Percentiles rank a stretch among this genome's conserved stretches.
Evolutionary conservation across 2,113 vertebrate genomes (phyloP).

Genomic region (Proteles cristata): DNA sequence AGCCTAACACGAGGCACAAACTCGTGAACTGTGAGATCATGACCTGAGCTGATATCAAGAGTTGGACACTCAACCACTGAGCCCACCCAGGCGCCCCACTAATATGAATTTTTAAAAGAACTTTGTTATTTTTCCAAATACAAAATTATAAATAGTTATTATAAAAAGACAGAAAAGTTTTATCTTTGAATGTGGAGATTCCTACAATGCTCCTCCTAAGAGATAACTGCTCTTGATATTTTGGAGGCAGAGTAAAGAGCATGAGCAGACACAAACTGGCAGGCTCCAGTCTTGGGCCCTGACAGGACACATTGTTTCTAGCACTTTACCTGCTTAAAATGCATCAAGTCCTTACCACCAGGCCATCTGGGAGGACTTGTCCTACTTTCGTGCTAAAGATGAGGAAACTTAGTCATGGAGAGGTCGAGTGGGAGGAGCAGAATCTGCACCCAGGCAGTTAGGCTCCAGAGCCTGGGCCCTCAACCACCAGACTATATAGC

Average conservation of each 20-base stretch:
- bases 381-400: not conserved
- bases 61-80: no score
- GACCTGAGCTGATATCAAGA: no score
- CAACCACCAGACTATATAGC: no score
- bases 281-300: not conserved
- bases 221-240: not conserved
- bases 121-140: not conserved
- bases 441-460: not conserved
- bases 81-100: no score
- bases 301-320: not conserved
- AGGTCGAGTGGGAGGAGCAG: not conserved
- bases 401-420: not conserved
- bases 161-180: not conserved
- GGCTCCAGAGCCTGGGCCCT: not conserved
- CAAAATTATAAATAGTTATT: not conserved
- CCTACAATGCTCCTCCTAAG: not conserved
- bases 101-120: not conserved
- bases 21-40: no score
- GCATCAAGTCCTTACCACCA: not conserved
- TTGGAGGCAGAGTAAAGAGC: not conserved
- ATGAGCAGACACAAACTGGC: not conserved
- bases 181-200: not conserved
- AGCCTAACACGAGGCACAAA: no score
- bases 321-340: not conserved
- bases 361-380: no score